Percentiles rank a stretch among this genome's conserved stretches.
phyloP scores from a whole-genome alignment of 2,797 vertebrate genomes.

The Nasua narica region DNA sequence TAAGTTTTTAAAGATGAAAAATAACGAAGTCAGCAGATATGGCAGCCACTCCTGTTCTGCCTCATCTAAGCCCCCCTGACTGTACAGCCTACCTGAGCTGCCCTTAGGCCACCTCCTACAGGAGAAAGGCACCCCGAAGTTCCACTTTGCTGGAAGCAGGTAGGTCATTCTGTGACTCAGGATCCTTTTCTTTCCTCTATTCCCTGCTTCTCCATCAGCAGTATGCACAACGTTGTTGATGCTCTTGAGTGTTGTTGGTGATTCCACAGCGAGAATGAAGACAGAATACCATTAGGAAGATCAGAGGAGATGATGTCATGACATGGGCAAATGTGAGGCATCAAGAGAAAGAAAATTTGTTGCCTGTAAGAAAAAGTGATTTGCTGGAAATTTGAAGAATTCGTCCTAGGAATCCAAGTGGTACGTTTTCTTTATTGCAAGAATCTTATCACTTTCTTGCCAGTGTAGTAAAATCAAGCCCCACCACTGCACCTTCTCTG shows the following conservation, averaged over 20 bases:
- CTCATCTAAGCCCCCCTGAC: not conserved
- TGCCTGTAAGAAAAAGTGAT: not conserved
- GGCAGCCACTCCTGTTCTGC: not conserved
- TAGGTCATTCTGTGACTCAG: not conserved
- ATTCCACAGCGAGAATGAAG: not conserved
- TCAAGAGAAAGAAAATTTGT: not conserved
- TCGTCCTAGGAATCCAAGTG: not conserved
- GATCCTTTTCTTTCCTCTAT: not conserved
- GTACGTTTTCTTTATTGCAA: not conserved
- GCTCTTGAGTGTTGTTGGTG: not conserved
- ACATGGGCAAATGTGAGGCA: not conserved
- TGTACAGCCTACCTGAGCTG: not conserved
- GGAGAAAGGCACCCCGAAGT: not conserved
- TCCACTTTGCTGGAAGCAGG: not conserved
- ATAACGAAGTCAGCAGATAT: not conserved
- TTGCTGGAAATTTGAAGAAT: conserved; percentile 20
- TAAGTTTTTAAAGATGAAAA: not conserved
- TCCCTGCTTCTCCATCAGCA: not conserved
- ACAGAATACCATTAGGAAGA: not conserved
- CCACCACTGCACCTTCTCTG: not conserved
- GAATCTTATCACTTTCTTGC: not conserved
- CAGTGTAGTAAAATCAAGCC: not conserved
- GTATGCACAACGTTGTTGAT: not conserved
- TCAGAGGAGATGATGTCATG: not conserved
- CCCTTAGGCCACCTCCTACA: not conserved